Conservation (phyloP, 2,113 vertebrate genomes). For the Lophius piscatorius region DNA sequence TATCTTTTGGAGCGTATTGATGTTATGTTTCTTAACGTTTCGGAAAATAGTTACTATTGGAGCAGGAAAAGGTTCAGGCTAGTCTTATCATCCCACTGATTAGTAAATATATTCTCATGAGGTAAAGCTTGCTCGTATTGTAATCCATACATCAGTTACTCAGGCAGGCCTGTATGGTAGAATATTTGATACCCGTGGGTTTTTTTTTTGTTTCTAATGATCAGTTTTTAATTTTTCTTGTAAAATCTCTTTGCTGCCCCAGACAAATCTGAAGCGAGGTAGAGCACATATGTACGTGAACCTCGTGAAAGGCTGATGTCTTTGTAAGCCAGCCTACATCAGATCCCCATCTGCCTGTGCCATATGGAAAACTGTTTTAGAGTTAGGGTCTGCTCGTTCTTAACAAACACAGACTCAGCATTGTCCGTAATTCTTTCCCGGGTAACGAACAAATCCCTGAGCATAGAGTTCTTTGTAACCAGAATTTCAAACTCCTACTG, state of each 20-base stretch:
- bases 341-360: conserved; percentile 36
- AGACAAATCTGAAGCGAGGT: not conserved
- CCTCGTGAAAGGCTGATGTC: conserved; percentile 25
- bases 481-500: conserved; percentile 20
- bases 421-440: conserved; percentile 54
- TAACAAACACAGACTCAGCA: conserved; percentile 44
- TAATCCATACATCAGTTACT: too few species aligned
- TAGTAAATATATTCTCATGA: not conserved
- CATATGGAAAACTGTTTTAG: conserved; percentile 72
- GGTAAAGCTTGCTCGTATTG: too few species aligned
- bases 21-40: not conserved
- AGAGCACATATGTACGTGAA: not conserved
- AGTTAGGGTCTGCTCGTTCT: conserved; percentile 61
- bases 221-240: not conserved
- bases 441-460: conserved; percentile 45
- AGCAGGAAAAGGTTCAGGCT: not conserved
- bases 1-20: not conserved
- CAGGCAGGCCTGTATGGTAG: too few species aligned
- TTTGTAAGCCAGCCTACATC: conserved; percentile 28
- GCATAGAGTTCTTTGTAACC: conserved; percentile 15
- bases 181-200: too few species aligned
- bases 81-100: not conserved
- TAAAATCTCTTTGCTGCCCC: not conserved
- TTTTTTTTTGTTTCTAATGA: conserved; percentile 3
- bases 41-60: not conserved